Conservation (phyloP, 2,888 invertebrate species). For the Eupeodes latifasciatus region DNA sequence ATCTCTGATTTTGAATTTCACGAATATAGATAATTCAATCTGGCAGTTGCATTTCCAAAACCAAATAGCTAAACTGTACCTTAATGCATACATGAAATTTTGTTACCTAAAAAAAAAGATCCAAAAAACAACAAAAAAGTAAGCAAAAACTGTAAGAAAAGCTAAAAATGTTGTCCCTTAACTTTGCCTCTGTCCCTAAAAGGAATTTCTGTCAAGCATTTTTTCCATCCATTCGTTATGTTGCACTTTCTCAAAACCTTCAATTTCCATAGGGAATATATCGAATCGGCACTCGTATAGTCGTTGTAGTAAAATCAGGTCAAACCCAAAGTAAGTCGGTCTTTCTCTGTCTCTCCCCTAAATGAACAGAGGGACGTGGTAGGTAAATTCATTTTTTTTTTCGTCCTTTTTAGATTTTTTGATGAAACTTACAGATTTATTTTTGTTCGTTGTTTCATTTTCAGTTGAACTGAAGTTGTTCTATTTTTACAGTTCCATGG, state of each 20-base stretch:
- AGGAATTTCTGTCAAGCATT: slow-evolving; percentile 27
- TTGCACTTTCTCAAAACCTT: slow-evolving; percentile 6
- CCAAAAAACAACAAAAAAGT: background rate
- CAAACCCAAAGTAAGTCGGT: slow-evolving; percentile 15
- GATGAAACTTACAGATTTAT: slow-evolving; percentile 23
- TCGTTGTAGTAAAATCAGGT: slow-evolving; percentile 30
- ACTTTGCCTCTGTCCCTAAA: slow-evolving; percentile 14
- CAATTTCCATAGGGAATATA: slow-evolving; percentile 28
- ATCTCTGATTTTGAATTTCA: background rate
- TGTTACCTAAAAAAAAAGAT: background rate
- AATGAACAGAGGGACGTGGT: no score
- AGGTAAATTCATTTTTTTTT: background rate
- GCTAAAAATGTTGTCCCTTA: background rate
- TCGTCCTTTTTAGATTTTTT: slow-evolving; percentile 26
- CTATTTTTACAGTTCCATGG: slow-evolving; percentile 61
- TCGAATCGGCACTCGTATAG: slow-evolving; percentile 31
- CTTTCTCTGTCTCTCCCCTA: no score
- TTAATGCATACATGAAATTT: background rate
- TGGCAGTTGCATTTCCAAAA: background rate
- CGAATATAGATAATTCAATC: background rate
- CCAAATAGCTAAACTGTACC: background rate
- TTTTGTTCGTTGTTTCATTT: slow-evolving; percentile 22
- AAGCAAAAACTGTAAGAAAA: background rate
- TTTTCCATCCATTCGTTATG: background rate
- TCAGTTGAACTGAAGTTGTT: slow-evolving; percentile 39